Conservation (phyloP, 2,888 invertebrate species). For the Drosophila hamatofila region DNA sequence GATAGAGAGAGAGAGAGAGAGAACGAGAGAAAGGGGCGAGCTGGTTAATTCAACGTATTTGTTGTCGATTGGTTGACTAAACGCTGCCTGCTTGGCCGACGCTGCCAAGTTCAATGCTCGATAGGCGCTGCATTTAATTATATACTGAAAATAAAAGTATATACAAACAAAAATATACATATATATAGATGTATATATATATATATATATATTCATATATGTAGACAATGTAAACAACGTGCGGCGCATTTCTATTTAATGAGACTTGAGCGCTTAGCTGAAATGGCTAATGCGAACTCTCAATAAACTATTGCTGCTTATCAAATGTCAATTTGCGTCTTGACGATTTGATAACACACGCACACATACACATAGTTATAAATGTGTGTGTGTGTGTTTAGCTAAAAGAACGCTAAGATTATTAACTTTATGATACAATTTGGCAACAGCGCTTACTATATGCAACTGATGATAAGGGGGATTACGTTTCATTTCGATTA, state of each 20-base stretch:
- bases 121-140: constrained; percentile 53
- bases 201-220: not conserved
- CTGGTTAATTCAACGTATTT: constrained; percentile 21
- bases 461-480: constrained; percentile 11
- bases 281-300: constrained; percentile 7
- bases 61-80: constrained; percentile 13
- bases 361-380: not conserved
- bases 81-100: constrained; percentile 12
- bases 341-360: constrained; percentile 28
- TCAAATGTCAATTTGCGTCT: constrained; percentile 34
- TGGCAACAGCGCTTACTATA: constrained; percentile 6
- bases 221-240: constrained; percentile 15
- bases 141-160: constrained; percentile 4
- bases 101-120: constrained; percentile 70
- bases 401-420: constrained; percentile 17
- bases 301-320: constrained; percentile 30
- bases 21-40: not conserved
- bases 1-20: not conserved
- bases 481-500: constrained; percentile 6
- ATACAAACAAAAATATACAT: not conserved
- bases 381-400: not conserved
- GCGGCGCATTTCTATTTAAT: constrained; percentile 3
- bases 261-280: constrained; percentile 8
- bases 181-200: not conserved
- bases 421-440: constrained; percentile 37